A percentile compares a stretch with the other conserved stretches of the same genome.
Evolutionary conservation across 2,797 vertebrate species (phyloP).

Genomic region (Atherinosoma microstoma): DNA sequence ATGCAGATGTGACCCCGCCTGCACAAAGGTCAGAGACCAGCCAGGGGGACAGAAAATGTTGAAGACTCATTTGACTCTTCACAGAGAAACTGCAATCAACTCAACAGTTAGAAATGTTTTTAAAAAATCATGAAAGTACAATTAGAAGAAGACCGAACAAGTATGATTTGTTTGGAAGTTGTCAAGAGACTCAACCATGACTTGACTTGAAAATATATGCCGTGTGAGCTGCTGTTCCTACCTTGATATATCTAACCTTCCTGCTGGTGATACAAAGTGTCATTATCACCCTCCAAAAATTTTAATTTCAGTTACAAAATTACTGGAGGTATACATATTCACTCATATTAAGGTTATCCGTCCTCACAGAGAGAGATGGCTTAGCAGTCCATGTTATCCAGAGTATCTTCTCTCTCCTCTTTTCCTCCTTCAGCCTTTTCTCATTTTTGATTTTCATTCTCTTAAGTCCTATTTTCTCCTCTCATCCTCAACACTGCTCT

Average conservation of each 20-base stretch:
- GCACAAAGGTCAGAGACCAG: too few relatives aligned
- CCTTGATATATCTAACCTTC: background rate
- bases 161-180: too few relatives aligned
- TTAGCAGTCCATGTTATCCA: slow-evolving; percentile 9
- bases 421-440: slow-evolving; percentile 9
- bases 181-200: too few relatives aligned
- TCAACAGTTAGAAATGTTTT: too few relatives aligned
- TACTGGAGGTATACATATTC: slow-evolving; percentile 37
- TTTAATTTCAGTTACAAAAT: slow-evolving; percentile 29
- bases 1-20: too few relatives aligned
- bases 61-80: too few relatives aligned
- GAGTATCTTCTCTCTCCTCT: slow-evolving; percentile 23
- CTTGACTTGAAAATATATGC: too few relatives aligned
- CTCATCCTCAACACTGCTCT: slow-evolving; percentile 26
- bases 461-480: slow-evolving; percentile 11
- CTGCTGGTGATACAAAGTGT: slow-evolving; percentile 29
- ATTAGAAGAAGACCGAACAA: too few relatives aligned
- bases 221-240: slow-evolving; percentile 17
- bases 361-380: slow-evolving; percentile 39
- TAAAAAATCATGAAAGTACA: too few relatives aligned
- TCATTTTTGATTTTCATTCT: background rate
- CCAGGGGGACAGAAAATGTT: too few relatives aligned
- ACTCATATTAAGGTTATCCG: slow-evolving; percentile 50
- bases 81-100: too few relatives aligned
- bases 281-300: background rate